Base-by-base conservation (phyloP, 2,888 invertebrate species). In the Neocrepidodera transversa region DNA sequence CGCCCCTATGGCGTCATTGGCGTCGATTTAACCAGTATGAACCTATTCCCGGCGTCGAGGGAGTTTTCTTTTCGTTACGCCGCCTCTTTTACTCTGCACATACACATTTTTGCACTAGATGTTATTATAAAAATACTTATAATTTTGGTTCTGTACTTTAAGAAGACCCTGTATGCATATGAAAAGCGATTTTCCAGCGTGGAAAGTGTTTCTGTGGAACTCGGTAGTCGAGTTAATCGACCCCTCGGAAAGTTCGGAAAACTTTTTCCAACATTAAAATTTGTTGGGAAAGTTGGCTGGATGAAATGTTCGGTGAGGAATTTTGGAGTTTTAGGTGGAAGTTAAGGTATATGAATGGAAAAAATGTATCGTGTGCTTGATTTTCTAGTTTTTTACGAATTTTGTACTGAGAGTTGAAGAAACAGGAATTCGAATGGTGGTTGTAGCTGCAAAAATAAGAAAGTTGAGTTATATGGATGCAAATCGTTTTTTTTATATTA, bases 221-320 rank as follows among this genome's bases (percentile, higher is more conserved):
- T 76, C 69, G 73, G 76, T 73, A 43, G 35, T 75, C 73, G 74
- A 78, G 78, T 79, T 79, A 79, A 78, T 79, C 79, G 78, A 78
- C 78, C 79, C 78, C 77, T 77, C 78, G 75, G 69, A 77, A 77
- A 78, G 76, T 77, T 79, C 76, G 74, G 68, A 70, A 76, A 78
- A 79, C 78, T 79, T 79, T 79, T 79, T 78, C 78, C 78, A 71
- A 75, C 78, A 76, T 76, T 77, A 78, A 78, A 78, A 78, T 77
- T 78, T 77, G 78, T 74, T 73, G 75, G 76, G 75, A 76, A 78
- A 77, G 77, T 78, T 77, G 74, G 72, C 67, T 73, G 73, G 72
- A 76, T 73, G 74, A 73, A 76, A 73, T 71, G 70, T 66, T 69
- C 65, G 71, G 67, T 62, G 58, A 71, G 70, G 71, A 75, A 70